A percentile compares a stretch with the other conserved stretches of the same genome.
Evolutionary conservation across 2,797 vertebrate genomes (phyloP).

Genomic region (Forpus xanthops): DNA sequence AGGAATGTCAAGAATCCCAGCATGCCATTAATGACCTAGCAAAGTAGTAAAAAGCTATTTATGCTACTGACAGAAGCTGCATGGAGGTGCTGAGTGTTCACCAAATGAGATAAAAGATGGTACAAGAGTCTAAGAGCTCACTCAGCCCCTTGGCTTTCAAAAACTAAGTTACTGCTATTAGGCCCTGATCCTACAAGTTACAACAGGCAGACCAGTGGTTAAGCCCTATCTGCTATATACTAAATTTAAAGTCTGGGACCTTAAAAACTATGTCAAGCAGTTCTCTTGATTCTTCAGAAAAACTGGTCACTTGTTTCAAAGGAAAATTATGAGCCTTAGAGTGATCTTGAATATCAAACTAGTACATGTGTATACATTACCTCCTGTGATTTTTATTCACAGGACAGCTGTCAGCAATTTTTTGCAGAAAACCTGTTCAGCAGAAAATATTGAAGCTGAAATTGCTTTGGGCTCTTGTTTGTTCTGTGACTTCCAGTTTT

Average conservation of each 20-base stretch:
- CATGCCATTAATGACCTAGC: conserved; percentile 76
- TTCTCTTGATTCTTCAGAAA: conserved; percentile 34
- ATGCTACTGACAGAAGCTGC: conserved; percentile 63
- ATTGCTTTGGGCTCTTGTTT: neutral
- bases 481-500: neutral
- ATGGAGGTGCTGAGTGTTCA: conserved; percentile 73
- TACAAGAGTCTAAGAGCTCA: conserved; percentile 37
- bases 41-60: conserved; percentile 56
- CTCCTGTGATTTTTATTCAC: neutral
- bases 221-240: neutral
- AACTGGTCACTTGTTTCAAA: conserved; percentile 27
- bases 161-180: conserved; percentile 3
- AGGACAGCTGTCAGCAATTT: neutral
- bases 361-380: neutral
- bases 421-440: neutral
- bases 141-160: conserved; percentile 47
- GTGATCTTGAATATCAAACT: neutral
- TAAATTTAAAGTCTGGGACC: conserved; percentile 1
- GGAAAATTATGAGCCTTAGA: neutral
- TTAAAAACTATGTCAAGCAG: conserved; percentile 29
- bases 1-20: conserved; percentile 73
- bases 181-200: conserved; percentile 19
- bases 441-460: neutral
- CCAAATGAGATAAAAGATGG: conserved; percentile 66
- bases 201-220: neutral